Base-by-base conservation (phyloP, 2,113 vertebrate genomes). In the Ptychochromis oligacanthus region DNA sequence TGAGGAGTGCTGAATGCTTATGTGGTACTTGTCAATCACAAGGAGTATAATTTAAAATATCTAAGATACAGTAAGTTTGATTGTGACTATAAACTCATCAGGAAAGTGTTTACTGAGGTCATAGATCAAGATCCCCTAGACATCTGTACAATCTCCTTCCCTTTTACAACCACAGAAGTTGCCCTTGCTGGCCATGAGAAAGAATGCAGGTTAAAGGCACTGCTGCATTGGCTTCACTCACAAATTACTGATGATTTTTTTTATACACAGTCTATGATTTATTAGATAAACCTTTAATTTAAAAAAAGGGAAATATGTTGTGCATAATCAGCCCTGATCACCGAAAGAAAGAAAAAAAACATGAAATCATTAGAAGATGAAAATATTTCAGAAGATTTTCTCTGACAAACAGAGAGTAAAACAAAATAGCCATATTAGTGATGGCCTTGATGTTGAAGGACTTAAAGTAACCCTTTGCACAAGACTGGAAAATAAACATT, bases 201-300 rank as follows among this genome's bases (percentile, higher is more conserved):
- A 15, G 22, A 64, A 64, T 40, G 36, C n/a, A 64, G 61, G 36
- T 40, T 64, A 64, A 64, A 64, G 36, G 61, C 34, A 65, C 36
- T 43, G 10, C 28, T 4, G 28, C 28, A 4, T 12, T 43, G 11
- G 40, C 40, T 43, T 43, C 40, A 43, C 40, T 43, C 11, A 43
- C 40, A 43, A 43, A 12, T 11, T 12, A 17, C 13, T 0, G 7
- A n/a, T n/a, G n/a, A n/a, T n/a, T n/a, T n/a, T n/a, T 0, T 65
- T 24, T 65, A 65, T 17, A 4, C 4, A 43, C 13, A 24, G 24
- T 65, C 36, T 65, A 65, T 17, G 62, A 65, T 43, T 65, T 43
- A 65, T 65, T 65, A 43, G 36, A 65, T 10, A 43, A 65, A 65
- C 62, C 7, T n/a, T 24, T 4, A 43, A 7, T 43, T 36, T n/a